Evolutionary conservation across 1,140 invertebrate species (phyloP).

Genomic region (Hypsibius dujardini): DNA sequence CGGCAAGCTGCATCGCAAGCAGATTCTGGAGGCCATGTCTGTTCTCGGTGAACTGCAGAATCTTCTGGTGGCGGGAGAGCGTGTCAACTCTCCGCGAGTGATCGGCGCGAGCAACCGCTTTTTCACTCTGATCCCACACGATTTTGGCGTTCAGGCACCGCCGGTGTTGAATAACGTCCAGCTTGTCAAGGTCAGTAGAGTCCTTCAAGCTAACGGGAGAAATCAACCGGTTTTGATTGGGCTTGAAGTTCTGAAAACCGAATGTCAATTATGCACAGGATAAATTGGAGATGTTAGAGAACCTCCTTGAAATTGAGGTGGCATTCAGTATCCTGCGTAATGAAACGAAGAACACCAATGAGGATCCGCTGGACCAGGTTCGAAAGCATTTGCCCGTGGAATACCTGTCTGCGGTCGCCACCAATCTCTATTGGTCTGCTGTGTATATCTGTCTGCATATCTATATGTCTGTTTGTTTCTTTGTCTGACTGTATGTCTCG

Average conservation of each 20-base stretch:
- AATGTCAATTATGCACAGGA: background rate
- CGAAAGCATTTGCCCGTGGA: background rate
- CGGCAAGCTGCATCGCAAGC: constrained; percentile 77
- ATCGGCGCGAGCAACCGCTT: constrained; percentile 75
- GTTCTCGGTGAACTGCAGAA: constrained; percentile 59
- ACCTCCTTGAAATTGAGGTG: constrained; percentile 77
- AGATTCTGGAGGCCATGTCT: constrained; percentile 65
- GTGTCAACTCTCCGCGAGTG: constrained; percentile 37
- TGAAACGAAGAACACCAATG: constrained; percentile 26
- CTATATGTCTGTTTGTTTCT: background rate
- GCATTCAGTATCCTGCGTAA: constrained; percentile 68
- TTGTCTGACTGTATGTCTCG: background rate
- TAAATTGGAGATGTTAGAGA: constrained; percentile 79
- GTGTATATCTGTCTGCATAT: background rate
- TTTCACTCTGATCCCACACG: constrained; percentile 84
- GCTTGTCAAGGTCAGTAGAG: constrained; percentile 45
- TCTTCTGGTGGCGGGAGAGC: constrained; percentile 37
- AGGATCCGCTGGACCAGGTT: constrained; percentile 51
- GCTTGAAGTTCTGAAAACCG: too few relatives aligned
- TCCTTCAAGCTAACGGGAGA: background rate
- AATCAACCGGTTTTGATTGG: too few relatives aligned
- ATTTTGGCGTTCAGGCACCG: constrained; percentile 66
- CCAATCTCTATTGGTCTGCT: background rate
- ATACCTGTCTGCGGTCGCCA: background rate
- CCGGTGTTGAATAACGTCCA: constrained; percentile 57